A percentile compares a stretch with the other conserved stretches of the same genome.
Evolutionary conservation across 1,140 invertebrate genomes (phyloP).

Genomic region (Pachyrhynchus sulphureomaculatus): DNA sequence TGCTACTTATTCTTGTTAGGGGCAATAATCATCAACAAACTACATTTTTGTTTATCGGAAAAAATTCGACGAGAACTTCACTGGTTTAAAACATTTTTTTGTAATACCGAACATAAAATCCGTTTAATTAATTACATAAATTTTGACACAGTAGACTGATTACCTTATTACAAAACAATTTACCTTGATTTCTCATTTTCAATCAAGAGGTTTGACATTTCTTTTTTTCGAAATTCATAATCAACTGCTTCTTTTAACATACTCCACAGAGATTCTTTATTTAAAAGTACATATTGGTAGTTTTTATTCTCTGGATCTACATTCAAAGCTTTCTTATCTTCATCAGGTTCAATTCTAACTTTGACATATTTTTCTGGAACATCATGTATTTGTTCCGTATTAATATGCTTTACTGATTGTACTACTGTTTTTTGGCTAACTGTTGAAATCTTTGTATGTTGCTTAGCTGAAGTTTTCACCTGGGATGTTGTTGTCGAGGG

Average conservation of each 20-base stretch:
- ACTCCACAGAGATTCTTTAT: constrained; percentile 61
- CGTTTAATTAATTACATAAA: too few relatives aligned
- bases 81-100: too few relatives aligned
- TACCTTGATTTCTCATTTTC: constrained; percentile 12
- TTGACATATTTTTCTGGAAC: constrained; percentile 46
- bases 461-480: background rate
- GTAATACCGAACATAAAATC: too few relatives aligned
- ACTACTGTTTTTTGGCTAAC: background rate
- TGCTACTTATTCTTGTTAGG: too few relatives aligned
- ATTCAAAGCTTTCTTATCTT: constrained; percentile 31
- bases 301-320: constrained; percentile 43
- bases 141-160: too few relatives aligned
- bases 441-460: background rate
- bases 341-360: constrained; percentile 19
- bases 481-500: constrained; percentile 7
- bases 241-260: constrained; percentile 58
- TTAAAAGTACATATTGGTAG: constrained; percentile 57
- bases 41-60: too few relatives aligned
- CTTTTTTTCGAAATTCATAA: constrained; percentile 40
- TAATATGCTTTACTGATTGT: constrained; percentile 52
- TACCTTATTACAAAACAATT: too few relatives aligned
- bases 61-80: too few relatives aligned
- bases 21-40: too few relatives aligned
- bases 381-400: constrained; percentile 58
- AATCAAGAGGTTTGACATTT: constrained; percentile 14